phyloP scores from a whole-genome alignment of 2,797 vertebrate species.

The Cryptoprocta ferox region DNA sequence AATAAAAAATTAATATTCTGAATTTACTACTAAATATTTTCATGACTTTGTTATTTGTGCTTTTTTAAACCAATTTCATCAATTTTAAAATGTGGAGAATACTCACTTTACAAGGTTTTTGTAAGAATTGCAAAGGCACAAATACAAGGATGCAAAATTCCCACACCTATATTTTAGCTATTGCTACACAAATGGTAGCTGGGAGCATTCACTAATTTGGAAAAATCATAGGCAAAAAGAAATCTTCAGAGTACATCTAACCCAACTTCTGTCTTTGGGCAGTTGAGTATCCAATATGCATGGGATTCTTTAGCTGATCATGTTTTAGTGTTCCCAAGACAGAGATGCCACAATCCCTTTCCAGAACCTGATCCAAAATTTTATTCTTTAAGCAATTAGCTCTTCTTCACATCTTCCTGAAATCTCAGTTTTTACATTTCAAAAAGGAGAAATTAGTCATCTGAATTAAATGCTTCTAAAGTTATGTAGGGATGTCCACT shows the following conservation, averaged over 20 bases:
- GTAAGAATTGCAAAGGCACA: not conserved
- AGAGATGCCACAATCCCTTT: not conserved
- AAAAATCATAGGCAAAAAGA: constrained; percentile 36
- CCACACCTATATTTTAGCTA: constrained; percentile 10
- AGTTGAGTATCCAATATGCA: not conserved
- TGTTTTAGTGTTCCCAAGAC: not conserved
- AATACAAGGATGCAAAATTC: not conserved
- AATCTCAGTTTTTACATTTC: constrained; percentile 30
- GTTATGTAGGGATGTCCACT: not conserved
- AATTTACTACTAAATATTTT: not conserved
- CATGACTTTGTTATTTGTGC: not conserved
- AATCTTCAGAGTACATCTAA: not conserved
- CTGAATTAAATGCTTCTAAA: constrained; percentile 1
- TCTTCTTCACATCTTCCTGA: not conserved
- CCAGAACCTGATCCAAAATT: not conserved
- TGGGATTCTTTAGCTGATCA: not conserved
- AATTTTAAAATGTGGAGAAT: not conserved
- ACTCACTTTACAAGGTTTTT: not conserved
- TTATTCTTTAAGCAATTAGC: not conserved
- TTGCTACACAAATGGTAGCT: not conserved
- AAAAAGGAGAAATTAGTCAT: not conserved
- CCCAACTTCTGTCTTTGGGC: not conserved
- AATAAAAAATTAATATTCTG: not conserved
- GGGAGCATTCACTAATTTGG: constrained; percentile 12
- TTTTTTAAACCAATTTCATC: constrained; percentile 29